Percentiles rank a stretch among this genome's conserved stretches.
phyloP scores from a whole-genome alignment of 2,797 vertebrate genomes.

The Schizopygopsis pylzovi region DNA sequence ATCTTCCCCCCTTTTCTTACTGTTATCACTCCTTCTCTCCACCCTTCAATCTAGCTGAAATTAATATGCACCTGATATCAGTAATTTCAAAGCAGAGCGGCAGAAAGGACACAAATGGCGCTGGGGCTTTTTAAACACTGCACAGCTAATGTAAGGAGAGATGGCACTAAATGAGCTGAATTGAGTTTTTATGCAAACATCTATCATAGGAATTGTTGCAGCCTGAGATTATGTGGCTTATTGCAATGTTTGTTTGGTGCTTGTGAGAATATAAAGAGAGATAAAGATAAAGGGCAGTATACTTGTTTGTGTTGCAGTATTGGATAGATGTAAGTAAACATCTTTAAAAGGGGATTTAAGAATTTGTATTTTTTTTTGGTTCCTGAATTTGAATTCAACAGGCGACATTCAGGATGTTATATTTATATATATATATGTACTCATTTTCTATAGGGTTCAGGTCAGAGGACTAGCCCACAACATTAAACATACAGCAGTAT shows the following conservation, averaged over 20 bases:
- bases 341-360: background rate
- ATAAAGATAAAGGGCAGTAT: background rate
- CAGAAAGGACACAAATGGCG: constrained; percentile 29
- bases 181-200: constrained; percentile 9
- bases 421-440: no score
- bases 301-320: background rate
- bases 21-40: constrained; percentile 33
- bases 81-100: constrained; percentile 43
- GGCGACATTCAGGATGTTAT: no score
- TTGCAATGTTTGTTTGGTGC: background rate
- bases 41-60: constrained; percentile 48
- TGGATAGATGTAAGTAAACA: background rate
- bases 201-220: background rate
- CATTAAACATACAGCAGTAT: no score
- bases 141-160: constrained; percentile 26
- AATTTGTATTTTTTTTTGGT: no score
- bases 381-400: no score
- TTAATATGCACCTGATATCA: constrained; percentile 58
- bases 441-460: no score
- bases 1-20: constrained; percentile 2
- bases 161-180: constrained; percentile 32
- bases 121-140: constrained; percentile 38
- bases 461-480: no score
- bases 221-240: background rate
- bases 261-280: background rate